These are phyloP conservation scores for Eupeodes latifasciatus DNA, from an alignment of 2,888 invertebrate species.

Conservation along the genomic window DNA sequence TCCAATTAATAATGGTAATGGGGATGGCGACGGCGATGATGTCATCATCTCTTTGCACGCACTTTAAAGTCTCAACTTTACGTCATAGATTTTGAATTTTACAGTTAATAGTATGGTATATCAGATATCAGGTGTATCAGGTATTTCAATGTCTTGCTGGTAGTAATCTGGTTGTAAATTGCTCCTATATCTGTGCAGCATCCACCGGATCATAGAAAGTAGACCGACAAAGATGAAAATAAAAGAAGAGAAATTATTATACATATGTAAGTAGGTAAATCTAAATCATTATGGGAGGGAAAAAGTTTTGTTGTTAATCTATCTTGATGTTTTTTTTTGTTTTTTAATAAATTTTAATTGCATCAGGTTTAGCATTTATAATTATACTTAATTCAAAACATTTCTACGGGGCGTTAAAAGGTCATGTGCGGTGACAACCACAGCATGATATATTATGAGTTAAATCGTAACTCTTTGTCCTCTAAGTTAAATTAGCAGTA, in stretches of 20 bases:
- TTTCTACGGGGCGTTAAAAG: conserved; percentile 39
- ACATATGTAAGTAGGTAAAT: conserved; percentile 46
- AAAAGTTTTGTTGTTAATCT: conserved; percentile 42
- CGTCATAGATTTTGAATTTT: conserved; percentile 60
- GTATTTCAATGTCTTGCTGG: conserved; percentile 38
- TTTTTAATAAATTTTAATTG: conserved; percentile 5
- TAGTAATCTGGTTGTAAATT: conserved; percentile 59
- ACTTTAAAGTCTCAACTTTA: conserved; percentile 35
- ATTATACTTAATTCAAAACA: conserved; percentile 8
- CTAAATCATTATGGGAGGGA: conserved; percentile 25
- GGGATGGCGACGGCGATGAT: conserved; percentile 43
- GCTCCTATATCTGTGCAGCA: conserved; percentile 50
- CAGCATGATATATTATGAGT: background rate
- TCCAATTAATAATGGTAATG: conserved; percentile 10
- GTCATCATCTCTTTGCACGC: conserved; percentile 66
- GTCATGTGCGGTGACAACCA: conserved; percentile 44
- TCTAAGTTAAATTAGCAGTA: conserved; percentile 17
- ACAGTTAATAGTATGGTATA: conserved; percentile 24
- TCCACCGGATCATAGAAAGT: conserved; percentile 62
- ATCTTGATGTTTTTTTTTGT: conserved; percentile 1
- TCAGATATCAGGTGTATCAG: background rate
- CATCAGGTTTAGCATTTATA: conserved; percentile 36
- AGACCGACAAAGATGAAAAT: conserved; percentile 53
- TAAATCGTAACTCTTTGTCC: conserved; percentile 9
- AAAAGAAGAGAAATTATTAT: conserved; percentile 56